These are phyloP conservation scores for Dryadula phaetusa DNA, from an alignment of 2,888 invertebrate genomes.

Conservation along the genomic window DNA sequence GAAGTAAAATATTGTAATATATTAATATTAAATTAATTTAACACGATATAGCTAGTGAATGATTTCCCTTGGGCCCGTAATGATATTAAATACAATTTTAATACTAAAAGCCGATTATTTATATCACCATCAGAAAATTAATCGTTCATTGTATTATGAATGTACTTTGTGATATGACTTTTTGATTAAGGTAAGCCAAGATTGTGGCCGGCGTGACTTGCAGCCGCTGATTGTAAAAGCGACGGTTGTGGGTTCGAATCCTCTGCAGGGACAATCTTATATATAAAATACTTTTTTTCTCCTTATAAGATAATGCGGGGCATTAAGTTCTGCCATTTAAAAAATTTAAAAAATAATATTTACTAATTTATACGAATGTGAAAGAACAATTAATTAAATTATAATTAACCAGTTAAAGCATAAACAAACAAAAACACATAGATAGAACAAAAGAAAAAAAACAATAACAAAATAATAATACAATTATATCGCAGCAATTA, in stretches of 20 bases:
- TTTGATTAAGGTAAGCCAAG: neutral
- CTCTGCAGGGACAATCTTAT: too few species aligned
- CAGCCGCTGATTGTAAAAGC: neutral
- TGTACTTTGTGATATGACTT: constrained; percentile 22
- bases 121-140: constrained; percentile 43
- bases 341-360: too few species aligned
- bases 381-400: neutral
- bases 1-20: constrained; percentile 36
- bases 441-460: constrained; percentile 14
- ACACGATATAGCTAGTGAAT: constrained; percentile 53
- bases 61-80: constrained; percentile 68
- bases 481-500: constrained; percentile 9
- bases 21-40: constrained; percentile 54
- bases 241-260: neutral
- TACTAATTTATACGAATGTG: neutral
- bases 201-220: neutral
- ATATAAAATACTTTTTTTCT: too few species aligned
- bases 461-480: constrained; percentile 18
- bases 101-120: constrained; percentile 53
- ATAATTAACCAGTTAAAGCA: neutral
- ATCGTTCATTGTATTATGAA: constrained; percentile 35
- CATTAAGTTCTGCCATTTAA: too few species aligned
- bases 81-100: constrained; percentile 62
- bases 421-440: constrained; percentile 5
- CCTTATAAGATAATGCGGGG: too few species aligned